phyloP scores from a whole-genome alignment of 2,113 vertebrate genomes.

The Elachura formosa region DNA sequence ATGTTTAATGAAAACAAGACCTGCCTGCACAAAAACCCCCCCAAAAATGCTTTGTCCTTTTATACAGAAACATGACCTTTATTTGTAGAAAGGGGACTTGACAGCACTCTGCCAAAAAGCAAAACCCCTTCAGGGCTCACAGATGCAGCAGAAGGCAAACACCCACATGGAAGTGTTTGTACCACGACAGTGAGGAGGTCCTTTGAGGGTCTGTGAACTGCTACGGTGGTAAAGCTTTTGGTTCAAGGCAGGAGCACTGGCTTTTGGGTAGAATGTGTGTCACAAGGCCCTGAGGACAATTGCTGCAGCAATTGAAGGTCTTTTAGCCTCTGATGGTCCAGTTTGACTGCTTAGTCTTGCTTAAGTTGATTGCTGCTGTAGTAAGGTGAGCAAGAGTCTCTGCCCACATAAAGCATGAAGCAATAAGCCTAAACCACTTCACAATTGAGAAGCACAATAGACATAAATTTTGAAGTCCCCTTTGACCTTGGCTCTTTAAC shows the following conservation, averaged over 20 bases:
- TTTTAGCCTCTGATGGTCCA: not conserved
- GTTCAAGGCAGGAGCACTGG: not conserved
- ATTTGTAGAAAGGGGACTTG: not conserved
- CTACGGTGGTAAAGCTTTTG: not conserved
- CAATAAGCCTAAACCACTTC: not conserved
- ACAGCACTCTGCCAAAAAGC: not conserved
- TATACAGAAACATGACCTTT: not conserved
- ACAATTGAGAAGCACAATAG: rapidly evolving
- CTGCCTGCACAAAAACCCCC: not conserved
- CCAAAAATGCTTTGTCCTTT: not conserved
- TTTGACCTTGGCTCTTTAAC: not conserved
- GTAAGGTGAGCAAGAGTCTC: not conserved
- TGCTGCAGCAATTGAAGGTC: not conserved
- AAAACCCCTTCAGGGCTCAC: not conserved
- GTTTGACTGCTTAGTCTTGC: not conserved
- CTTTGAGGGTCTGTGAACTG: not conserved
- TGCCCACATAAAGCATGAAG: not conserved
- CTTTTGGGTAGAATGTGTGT: not conserved
- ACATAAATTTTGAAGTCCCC: not conserved
- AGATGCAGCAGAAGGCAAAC: not conserved
- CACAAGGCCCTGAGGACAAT: not conserved
- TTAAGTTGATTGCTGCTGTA: not conserved
- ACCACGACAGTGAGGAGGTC: not conserved
- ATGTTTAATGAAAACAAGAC: rapidly evolving
- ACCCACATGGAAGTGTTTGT: not conserved